Conservation (phyloP, 2,797 vertebrate genomes). For the Gobio occitaniae region DNA sequence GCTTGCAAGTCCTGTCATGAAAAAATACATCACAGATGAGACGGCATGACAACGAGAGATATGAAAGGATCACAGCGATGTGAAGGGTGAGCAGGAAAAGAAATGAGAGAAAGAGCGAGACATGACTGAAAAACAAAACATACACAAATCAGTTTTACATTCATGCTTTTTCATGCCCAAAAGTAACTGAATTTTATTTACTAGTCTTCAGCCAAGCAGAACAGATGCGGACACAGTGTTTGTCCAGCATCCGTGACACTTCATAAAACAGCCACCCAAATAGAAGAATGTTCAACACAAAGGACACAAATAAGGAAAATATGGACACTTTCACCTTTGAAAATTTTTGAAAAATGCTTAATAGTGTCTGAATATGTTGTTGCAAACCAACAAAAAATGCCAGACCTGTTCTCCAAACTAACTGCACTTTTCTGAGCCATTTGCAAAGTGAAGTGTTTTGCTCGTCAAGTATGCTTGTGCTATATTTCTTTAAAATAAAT, state of each 20-base stretch:
- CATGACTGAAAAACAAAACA: conserved; percentile 34
- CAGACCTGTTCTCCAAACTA: neutral
- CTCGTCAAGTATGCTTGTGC: neutral
- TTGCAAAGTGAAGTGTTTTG: neutral
- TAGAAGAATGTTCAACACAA: conserved; percentile 21
- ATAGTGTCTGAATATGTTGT: neutral
- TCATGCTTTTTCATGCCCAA: conserved; percentile 33
- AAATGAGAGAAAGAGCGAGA: conserved; percentile 11
- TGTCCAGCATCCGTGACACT: conserved; percentile 30
- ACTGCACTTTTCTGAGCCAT: neutral
- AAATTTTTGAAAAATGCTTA: no score
- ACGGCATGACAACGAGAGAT: conserved; percentile 11
- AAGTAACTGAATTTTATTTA: conserved; percentile 51
- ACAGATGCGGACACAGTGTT: conserved; percentile 40
- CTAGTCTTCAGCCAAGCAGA: conserved; percentile 26
- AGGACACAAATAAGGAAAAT: neutral
- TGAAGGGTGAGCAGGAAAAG: conserved; percentile 7
- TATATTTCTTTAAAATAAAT: conserved; percentile 6
- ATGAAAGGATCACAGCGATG: conserved; percentile 1
- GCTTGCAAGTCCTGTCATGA: neutral
- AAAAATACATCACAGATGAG: conserved; percentile 3
- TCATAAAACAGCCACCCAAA: conserved; percentile 20
- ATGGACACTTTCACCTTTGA: neutral
- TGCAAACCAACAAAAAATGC: neutral
- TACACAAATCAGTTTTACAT: conserved; percentile 8